Evolutionary conservation across 1,140 invertebrate genomes (phyloP).

Genomic region (Bombus haemorrhoidalis): DNA sequence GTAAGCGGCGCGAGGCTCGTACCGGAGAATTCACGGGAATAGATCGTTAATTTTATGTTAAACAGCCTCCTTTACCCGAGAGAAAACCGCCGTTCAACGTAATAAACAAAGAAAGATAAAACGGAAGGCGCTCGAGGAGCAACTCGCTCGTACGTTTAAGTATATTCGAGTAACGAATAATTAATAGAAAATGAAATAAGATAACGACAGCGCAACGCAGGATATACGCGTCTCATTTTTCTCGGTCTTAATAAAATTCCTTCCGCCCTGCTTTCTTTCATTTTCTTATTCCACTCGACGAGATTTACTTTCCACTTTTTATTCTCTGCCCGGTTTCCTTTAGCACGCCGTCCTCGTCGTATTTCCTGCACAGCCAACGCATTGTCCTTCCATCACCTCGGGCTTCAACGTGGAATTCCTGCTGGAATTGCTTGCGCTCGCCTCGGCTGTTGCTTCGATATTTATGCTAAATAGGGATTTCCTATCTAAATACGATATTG

Average conservation of each 20-base stretch:
- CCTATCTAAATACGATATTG: conserved; percentile 74
- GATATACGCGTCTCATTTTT: background rate
- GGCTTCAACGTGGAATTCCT: conserved; percentile 40
- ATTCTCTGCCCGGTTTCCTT: background rate
- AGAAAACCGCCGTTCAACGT: no score
- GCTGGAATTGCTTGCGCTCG: conserved; percentile 58
- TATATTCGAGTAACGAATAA: conserved; percentile 13
- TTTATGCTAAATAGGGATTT: conserved; percentile 80
- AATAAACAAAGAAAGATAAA: background rate
- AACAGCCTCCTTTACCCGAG: background rate
- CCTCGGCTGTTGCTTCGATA: conserved; percentile 66
- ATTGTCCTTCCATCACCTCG: conserved; percentile 37
- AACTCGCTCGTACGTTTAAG: background rate
- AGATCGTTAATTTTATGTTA: background rate
- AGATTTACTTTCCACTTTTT: conserved; percentile 36
- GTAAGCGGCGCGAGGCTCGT: background rate
- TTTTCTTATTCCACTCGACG: background rate
- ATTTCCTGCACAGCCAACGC: conserved; percentile 11
- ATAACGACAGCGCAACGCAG: background rate
- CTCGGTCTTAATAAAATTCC: conserved; percentile 22
- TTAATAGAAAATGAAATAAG: conserved; percentile 18
- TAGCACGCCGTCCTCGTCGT: background rate
- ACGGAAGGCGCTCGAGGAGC: no score
- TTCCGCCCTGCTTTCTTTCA: background rate
- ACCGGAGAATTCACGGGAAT: background rate